Evolutionary conservation across 2,888 invertebrate species (phyloP), one percentile per base, ranked within the genome.

Genomic region (Nemotelus nigrinus): DNA sequence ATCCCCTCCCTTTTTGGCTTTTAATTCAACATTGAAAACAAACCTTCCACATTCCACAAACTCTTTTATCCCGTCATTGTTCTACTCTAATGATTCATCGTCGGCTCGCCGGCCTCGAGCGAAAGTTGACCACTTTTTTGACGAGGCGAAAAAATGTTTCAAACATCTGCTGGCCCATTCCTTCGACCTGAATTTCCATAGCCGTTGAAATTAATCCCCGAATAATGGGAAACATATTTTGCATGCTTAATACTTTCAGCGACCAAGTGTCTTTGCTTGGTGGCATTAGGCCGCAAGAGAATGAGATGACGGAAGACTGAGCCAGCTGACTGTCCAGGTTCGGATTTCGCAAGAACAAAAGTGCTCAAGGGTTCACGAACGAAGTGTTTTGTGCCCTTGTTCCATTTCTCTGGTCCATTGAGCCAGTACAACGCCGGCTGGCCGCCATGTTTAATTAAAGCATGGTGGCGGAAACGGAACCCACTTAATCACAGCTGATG

Each of bases 201-300:
- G 67, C 67, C 50, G 48, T 8, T 48, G 67, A 68, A 68, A 68
- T 68, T 68, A 48, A 68, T 68, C 67, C 67, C 50, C 48, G 67
- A 68, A 68, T 68, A 68, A 68, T 68, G 67, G 67, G 67, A 68
- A 68, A 68, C 67, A 68, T 68, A 68, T 68, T 68, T 68, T 68
- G 48, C 67, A 68, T 68, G 67, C 50, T 68, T 68, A 68, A 68
- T 68, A 68, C 67, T 68, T 68, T 68, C 48, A 50, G 3, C 48
- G n/a, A 39, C 50, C 4, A 47, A 68, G 47, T 68, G 67, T 68
- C 67, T 68, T 68, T 68, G 3, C 67, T 25, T 68, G 50, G 50
- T 48, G 67, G 67, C 67, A 68, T 68, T 68, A 68, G 25, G 25
- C 25, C 25, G 25, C 25, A 25, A 25, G 25, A 25, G 25, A 25